Conservation (phyloP, 2,113 vertebrate genomes). For the Onychostoma macrolepis region DNA sequence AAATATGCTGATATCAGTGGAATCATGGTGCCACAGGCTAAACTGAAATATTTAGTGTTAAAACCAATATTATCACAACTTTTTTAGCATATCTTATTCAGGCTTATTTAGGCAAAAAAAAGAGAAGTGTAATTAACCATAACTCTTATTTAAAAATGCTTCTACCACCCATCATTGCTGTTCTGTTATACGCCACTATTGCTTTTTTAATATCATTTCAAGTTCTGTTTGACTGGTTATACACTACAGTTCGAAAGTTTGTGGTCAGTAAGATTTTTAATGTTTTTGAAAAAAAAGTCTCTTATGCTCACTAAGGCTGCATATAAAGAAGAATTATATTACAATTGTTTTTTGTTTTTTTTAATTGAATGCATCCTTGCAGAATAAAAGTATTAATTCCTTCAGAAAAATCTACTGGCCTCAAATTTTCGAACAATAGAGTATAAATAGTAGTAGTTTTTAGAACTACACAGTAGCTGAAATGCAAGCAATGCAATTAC, state of each 20-base stretch:
- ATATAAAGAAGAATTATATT: not conserved
- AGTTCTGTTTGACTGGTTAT: not conserved
- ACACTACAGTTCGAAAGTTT: not conserved
- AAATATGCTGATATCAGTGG: slow-evolving; percentile 40
- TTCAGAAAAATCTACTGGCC: not conserved
- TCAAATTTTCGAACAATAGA: not conserved
- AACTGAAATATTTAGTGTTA: slow-evolving; percentile 34
- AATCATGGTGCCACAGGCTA: slow-evolving; percentile 14
- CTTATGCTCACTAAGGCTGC: not conserved
- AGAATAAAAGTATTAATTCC: not conserved
- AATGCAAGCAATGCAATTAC: not conserved
- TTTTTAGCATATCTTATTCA: slow-evolving; percentile 30
- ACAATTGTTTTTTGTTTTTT: too few species aligned
- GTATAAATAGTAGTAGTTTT: not conserved
- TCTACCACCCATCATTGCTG: slow-evolving; percentile 7
- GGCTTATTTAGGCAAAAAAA: slow-evolving; percentile 41
- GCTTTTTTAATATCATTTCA: not conserved
- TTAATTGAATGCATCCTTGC: not conserved
- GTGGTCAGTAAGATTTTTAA: not conserved
- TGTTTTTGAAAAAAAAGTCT: not conserved
- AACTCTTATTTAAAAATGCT: not conserved
- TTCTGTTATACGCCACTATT: not conserved
- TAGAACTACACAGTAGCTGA: not conserved
- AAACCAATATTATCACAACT: slow-evolving; percentile 51
- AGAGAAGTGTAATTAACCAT: slow-evolving; percentile 46